These are phyloP conservation scores for Neolamprologus cancellatus DNA, from an alignment of 2,113 vertebrate genomes.

Conservation along the genomic window DNA sequence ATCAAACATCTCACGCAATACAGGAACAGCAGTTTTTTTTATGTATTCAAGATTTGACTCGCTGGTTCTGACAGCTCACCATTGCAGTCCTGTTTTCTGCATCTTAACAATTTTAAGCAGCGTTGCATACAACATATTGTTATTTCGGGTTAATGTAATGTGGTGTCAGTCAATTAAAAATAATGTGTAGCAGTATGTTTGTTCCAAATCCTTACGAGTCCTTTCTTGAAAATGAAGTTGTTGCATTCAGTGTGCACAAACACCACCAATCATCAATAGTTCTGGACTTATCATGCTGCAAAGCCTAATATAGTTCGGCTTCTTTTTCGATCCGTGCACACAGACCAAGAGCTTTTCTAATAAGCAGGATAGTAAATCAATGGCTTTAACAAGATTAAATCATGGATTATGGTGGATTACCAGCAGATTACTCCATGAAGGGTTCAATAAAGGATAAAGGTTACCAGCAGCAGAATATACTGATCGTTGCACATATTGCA, in stretches of 20 bases:
- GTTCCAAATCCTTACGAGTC: background rate
- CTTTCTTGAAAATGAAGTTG: background rate
- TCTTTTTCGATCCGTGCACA: background rate
- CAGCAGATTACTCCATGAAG: conserved; percentile 24
- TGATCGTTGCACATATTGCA: background rate
- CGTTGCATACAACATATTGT: background rate
- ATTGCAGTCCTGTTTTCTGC: background rate
- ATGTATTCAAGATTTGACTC: background rate
- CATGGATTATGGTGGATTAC: conserved; percentile 47
- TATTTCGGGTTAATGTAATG: background rate
- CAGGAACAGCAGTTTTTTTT: background rate
- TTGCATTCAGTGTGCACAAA: background rate
- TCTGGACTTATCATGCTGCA: background rate
- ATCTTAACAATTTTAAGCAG: background rate
- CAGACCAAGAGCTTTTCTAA: conserved; percentile 4
- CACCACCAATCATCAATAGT: background rate
- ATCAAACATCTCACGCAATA: background rate
- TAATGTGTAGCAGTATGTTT: background rate
- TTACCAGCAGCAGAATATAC: background rate
- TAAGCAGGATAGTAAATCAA: conserved; percentile 3
- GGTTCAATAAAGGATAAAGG: conserved; percentile 32
- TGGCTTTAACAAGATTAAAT: conserved; percentile 45
- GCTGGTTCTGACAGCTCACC: background rate
- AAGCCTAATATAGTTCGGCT: background rate
- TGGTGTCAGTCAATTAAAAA: background rate